phyloP scores from a whole-genome alignment of 2,888 invertebrate species.

The Andrena chrysosceles region DNA sequence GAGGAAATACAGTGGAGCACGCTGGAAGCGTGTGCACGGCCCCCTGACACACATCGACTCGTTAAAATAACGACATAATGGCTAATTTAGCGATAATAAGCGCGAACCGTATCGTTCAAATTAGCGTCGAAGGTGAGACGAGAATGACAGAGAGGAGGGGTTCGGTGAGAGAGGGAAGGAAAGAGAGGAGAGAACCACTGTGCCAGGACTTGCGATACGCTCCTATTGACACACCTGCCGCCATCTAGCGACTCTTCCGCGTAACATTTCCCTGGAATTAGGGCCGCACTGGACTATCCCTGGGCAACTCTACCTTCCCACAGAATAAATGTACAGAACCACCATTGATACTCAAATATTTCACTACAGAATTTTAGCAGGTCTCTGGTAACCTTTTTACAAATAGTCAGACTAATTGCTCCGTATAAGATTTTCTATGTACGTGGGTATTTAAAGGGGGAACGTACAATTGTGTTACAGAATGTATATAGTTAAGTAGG shows the following conservation, averaged over 20 bases:
- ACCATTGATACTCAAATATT: background rate
- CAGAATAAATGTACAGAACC: background rate
- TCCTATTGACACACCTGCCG: slow-evolving; percentile 34
- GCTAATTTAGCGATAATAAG: slow-evolving; percentile 85
- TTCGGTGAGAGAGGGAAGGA: slow-evolving; percentile 48
- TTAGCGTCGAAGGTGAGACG: slow-evolving; percentile 85
- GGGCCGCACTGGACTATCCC: background rate
- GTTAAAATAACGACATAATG: slow-evolving; percentile 85
- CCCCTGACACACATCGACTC: slow-evolving; percentile 85
- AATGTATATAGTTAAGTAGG: no score
- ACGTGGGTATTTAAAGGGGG: no score
- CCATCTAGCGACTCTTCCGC: slow-evolving; percentile 47
- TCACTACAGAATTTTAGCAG: background rate
- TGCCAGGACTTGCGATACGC: slow-evolving; percentile 22
- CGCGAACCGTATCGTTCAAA: slow-evolving; percentile 83
- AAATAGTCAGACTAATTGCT: background rate
- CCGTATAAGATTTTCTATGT: no score
- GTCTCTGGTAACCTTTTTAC: background rate
- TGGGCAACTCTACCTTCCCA: background rate
- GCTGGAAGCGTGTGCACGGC: slow-evolving; percentile 69
- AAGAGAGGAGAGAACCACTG: slow-evolving; percentile 34
- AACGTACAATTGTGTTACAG: no score
- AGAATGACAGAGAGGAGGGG: slow-evolving; percentile 53
- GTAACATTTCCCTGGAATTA: slow-evolving; percentile 20
- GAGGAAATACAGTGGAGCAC: slow-evolving; percentile 62